Evolutionary conservation across 2,797 vertebrate genomes (phyloP).

Genomic region (Sphenopsis melanotis): DNA sequence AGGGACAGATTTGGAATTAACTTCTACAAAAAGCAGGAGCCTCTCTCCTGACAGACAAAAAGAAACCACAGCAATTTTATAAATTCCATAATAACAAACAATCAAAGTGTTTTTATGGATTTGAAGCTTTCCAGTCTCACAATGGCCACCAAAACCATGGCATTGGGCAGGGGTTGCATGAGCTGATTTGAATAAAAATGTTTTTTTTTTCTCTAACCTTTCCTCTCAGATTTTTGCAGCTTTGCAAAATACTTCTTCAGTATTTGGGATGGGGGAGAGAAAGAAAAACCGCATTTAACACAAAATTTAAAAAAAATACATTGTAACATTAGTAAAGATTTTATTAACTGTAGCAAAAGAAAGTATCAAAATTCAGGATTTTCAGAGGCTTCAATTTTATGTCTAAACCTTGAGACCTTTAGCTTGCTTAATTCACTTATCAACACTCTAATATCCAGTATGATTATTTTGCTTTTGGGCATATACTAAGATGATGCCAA

Average conservation of each 20-base stretch:
- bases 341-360: neutral
- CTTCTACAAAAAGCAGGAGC: neutral
- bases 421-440: neutral
- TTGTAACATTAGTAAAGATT: neutral
- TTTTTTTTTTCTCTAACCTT: neutral
- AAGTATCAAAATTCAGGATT: neutral
- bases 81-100: neutral
- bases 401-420: neutral
- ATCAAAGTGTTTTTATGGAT: neutral
- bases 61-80: neutral
- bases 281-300: neutral
- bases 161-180: neutral
- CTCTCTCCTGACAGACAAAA: neutral
- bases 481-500: neutral
- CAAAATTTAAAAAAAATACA: neutral
- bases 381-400: neutral
- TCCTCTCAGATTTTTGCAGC: neutral
- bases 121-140: neutral
- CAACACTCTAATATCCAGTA: neutral
- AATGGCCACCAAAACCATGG: neutral
- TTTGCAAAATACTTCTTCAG: neutral
- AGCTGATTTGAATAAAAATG: neutral
- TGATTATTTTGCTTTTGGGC: neutral
- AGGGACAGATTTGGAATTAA: neutral
- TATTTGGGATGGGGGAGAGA: neutral